Percentiles rank a stretch among this genome's conserved stretches.
These are phyloP conservation scores for Boloria euphrosyne DNA, from an alignment of 2,888 invertebrate genomes.

Conservation along the genomic window DNA sequence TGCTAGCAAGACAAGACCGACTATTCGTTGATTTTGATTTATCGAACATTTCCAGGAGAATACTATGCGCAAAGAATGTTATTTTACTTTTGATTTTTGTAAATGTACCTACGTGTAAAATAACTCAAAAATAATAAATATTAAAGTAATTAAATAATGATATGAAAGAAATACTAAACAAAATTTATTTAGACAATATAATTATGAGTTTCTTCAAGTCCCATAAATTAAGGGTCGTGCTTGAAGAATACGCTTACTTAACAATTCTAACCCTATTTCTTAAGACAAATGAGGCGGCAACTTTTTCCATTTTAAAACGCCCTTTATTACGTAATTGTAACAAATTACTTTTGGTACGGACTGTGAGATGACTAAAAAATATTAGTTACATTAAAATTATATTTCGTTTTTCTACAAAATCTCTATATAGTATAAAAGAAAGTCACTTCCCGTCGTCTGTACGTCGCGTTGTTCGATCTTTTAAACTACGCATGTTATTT, in stretches of 20 bases:
- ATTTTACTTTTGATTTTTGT: too few relatives aligned
- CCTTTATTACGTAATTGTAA: constrained; percentile 14
- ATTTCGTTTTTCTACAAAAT: neutral
- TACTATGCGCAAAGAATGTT: too few relatives aligned
- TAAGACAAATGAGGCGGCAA: constrained; percentile 53
- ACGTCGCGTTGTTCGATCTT: too few relatives aligned
- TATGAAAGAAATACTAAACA: neutral
- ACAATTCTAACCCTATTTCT: constrained; percentile 48
- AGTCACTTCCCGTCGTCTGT: too few relatives aligned
- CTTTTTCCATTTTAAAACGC: constrained; percentile 29
- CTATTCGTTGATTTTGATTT: too few relatives aligned
- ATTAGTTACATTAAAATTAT: neutral
- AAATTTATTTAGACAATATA: constrained; percentile 22
- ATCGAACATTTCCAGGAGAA: too few relatives aligned
- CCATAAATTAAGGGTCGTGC: constrained; percentile 31
- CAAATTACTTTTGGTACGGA: neutral
- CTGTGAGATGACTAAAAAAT: neutral
- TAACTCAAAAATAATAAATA: too few relatives aligned
- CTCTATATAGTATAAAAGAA: too few relatives aligned
- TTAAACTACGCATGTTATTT: too few relatives aligned
- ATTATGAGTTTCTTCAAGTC: constrained; percentile 24
- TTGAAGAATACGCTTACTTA: constrained; percentile 40
- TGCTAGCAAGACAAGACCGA: too few relatives aligned
- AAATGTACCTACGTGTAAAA: too few relatives aligned
- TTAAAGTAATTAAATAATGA: neutral